Evolutionary conservation across 2,888 invertebrate genomes (phyloP), one percentile per base, ranked within the genome.

Genomic region (Caenorhabditis sp.): DNA sequence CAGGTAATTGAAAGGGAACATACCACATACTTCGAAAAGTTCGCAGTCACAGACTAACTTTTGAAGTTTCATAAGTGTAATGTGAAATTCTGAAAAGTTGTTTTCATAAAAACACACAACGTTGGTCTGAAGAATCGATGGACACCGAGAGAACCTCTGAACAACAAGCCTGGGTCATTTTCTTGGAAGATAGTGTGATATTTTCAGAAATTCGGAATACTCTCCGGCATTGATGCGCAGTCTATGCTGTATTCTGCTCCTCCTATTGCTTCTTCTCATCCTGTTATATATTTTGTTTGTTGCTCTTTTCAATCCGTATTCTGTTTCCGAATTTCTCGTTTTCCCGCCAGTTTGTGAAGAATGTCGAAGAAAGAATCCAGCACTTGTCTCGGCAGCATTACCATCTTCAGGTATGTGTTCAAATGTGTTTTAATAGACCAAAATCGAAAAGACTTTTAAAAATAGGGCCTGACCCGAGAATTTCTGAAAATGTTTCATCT

Each of bases 331-430:
- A 26, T 84, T 86, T 62, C 77, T 83, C n/a, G 61, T 86, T 23
- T 86, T 76, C 58, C 86, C 86, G 12, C 86, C 86, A 36, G 82
- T 83, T 31, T 86, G 86, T 59, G 86, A 86, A 49, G 86, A 87
- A 57, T 86, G 86, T 66, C 76, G 84, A 1, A 64, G 81, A 50
- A 81, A 81, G 58, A 87, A 86, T 67, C 85, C 84, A 8, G 72
- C 77, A 27, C 57, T 78, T 53, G 59, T 80, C 51, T 74, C 81
- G 26, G 67, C 79, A 31, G 58, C 84, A 51, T 51, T 82, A 21
- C 82, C 82, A 10, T 81, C 80, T 24, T 81, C 80, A 37, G 75
- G 75, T 70, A 31, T 1, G 23, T n/a, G n/a, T n/a, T n/a, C n/a
- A n/a, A n/a, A n/a, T n/a, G n/a, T n/a, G n/a, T n/a, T n/a, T n/a